phyloP scores from a whole-genome alignment of 1,140 invertebrate species.

The Aphaenogaster floridana region DNA sequence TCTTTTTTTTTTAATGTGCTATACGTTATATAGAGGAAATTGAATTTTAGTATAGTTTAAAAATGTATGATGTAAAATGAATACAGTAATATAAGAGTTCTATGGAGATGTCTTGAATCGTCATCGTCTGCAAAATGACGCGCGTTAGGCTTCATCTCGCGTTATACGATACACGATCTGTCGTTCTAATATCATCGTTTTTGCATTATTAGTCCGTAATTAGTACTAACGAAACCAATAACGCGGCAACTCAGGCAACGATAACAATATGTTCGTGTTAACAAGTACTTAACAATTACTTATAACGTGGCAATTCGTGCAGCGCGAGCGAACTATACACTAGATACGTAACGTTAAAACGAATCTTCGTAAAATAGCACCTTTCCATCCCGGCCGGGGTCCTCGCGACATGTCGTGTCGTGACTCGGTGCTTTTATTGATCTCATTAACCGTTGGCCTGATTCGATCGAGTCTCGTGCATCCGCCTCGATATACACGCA shows the following conservation, averaged over 20 bases:
- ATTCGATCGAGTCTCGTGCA: conserved; percentile 29
- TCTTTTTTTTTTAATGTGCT: not conserved
- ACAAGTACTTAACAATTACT: conserved; percentile 66
- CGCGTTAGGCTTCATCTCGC: not conserved
- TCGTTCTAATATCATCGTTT: not conserved
- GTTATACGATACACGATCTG: conserved; percentile 15
- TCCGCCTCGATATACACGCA: conserved; percentile 1
- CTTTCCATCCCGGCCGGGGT: conserved; percentile 58
- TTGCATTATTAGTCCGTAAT: conserved; percentile 39
- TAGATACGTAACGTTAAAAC: conserved; percentile 63
- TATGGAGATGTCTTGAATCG: not conserved
- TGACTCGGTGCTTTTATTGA: conserved; percentile 39
- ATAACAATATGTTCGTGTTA: conserved; percentile 63
- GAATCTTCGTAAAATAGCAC: conserved; percentile 72
- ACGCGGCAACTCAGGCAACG: conserved; percentile 47
- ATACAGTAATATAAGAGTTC: not conserved
- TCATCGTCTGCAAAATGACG: conserved; percentile 31
- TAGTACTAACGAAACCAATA: conserved; percentile 49
- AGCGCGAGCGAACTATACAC: conserved; percentile 53
- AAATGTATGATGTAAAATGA: not conserved
- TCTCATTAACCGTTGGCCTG: conserved; percentile 44
- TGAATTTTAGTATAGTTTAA: conserved; percentile 10
- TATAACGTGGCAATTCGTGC: conserved; percentile 45
- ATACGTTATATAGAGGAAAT: not conserved
- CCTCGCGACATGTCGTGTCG: conserved; percentile 27